Conservation (phyloP, 1,140 invertebrate genomes). For the Oppia nitens region DNA sequence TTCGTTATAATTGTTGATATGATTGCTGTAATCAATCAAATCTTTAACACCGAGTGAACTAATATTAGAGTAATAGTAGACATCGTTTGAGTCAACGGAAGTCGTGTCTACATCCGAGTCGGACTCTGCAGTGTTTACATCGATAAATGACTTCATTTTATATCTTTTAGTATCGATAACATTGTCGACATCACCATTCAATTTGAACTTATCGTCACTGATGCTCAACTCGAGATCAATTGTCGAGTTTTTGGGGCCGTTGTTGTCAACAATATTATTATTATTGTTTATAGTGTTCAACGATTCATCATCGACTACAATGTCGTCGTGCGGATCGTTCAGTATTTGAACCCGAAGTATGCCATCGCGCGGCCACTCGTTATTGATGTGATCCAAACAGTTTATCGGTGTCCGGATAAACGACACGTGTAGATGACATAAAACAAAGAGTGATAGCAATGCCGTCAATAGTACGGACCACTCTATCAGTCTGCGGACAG, state of each 20-base stretch:
- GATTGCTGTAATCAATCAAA: background rate
- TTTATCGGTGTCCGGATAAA: constrained; percentile 83
- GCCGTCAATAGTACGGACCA: constrained; percentile 77
- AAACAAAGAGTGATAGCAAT: constrained; percentile 65
- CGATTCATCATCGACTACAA: constrained; percentile 50
- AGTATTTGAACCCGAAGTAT: constrained; percentile 91
- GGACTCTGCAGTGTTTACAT: background rate
- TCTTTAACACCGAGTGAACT: background rate
- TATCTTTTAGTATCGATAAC: background rate
- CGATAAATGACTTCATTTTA: background rate
- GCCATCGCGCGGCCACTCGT: constrained; percentile 84
- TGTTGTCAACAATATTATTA: constrained; percentile 3
- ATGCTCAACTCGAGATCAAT: background rate
- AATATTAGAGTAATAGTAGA: background rate
- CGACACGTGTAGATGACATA: constrained; percentile 85
- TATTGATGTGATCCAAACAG: constrained; percentile 73
- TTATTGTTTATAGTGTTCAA: constrained; percentile 28
- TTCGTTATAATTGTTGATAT: background rate
- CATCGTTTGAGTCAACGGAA: no score
- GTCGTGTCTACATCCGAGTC: background rate
- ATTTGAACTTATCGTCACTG: background rate
- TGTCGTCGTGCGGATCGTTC: constrained; percentile 42
- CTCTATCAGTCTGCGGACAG: constrained; percentile 70
- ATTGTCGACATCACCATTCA: background rate
- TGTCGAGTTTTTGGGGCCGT: background rate